phyloP scores from a whole-genome alignment of 2,113 vertebrate genomes.

The Ellobius talpinus region DNA sequence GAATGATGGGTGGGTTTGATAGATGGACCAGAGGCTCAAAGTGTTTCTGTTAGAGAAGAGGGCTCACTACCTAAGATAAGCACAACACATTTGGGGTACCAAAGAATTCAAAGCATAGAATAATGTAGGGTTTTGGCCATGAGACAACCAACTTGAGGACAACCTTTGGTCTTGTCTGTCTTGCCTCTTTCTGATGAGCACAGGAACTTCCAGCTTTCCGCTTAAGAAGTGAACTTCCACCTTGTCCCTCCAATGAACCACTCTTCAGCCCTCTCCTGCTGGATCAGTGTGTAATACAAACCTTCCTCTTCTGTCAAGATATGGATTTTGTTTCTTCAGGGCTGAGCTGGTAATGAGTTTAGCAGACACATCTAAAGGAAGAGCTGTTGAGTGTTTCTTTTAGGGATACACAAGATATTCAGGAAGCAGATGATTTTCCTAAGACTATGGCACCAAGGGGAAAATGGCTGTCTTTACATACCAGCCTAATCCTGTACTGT shows the following conservation, averaged over 20 bases:
- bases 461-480: neutral
- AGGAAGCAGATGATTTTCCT: neutral
- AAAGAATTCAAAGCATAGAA: neutral
- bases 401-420: neutral
- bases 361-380: constrained; percentile 35
- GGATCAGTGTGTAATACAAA: neutral
- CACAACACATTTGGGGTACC: neutral
- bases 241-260: neutral
- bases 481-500: neutral
- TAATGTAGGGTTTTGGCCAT: neutral
- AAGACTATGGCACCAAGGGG: neutral
- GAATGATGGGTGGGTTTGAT: neutral
- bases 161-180: neutral
- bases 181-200: neutral
- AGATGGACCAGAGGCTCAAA: neutral
- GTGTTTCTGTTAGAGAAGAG: neutral
- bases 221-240: neutral
- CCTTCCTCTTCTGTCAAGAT: neutral
- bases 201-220: neutral
- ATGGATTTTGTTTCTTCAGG: constrained; percentile 20
- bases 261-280: neutral
- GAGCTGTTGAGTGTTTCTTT: neutral
- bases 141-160: neutral
- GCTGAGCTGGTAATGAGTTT: constrained; percentile 22
- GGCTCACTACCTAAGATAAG: neutral